Evolutionary conservation across 2,797 vertebrate genomes (phyloP).

Genomic region (Sebastes trivittatus): DNA sequence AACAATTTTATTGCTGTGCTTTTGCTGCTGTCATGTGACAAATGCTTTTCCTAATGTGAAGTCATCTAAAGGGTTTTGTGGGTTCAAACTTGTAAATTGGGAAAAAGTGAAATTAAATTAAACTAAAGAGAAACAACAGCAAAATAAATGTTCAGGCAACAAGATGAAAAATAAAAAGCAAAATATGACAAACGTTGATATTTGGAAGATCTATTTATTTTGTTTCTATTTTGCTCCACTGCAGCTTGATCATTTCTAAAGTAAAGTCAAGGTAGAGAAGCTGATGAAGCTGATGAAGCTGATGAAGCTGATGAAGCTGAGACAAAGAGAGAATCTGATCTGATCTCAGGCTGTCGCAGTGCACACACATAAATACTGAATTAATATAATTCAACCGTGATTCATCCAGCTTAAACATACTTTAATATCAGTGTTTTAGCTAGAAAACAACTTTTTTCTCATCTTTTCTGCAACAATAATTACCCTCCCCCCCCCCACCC

Average conservation of each 20-base stretch:
- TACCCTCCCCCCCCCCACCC: not conserved
- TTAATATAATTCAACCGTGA: not conserved
- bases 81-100: not conserved
- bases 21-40: constrained; percentile 33
- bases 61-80: not conserved
- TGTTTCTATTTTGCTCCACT: not conserved
- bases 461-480: constrained; percentile 16
- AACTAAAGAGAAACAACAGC: not conserved
- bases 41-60: constrained; percentile 22
- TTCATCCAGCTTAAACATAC: not conserved
- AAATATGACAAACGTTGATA: not conserved
- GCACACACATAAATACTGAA: not conserved
- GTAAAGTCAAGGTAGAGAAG: not conserved
- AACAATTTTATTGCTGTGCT: constrained; percentile 30
- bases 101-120: not conserved
- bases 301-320: not conserved
- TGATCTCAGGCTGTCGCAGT: not conserved
- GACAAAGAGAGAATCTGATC: not conserved
- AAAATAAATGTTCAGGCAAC: not conserved
- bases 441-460: not conserved
- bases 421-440: not conserved
- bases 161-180: not conserved
- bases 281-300: not conserved
- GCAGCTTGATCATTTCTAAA: not conserved
- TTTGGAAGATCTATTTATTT: not conserved